phyloP scores from a whole-genome alignment of 2,888 invertebrate species.

The Bellardia bayeri region DNA sequence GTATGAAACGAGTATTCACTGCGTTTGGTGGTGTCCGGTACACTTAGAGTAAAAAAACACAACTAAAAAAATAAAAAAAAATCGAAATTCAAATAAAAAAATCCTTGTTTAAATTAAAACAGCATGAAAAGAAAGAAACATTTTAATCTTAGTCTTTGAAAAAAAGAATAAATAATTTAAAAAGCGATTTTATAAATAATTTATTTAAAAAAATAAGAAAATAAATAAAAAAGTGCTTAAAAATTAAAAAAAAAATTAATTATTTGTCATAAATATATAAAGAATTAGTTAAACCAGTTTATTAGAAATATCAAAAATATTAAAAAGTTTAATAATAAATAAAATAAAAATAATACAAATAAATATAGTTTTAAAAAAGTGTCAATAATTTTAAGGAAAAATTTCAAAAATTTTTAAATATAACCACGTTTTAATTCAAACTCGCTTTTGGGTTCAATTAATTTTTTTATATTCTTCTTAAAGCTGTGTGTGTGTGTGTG shows the following conservation, averaged over 20 bases:
- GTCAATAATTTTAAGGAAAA: background rate
- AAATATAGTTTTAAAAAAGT: background rate
- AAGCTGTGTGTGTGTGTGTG: background rate
- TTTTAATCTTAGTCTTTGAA: background rate
- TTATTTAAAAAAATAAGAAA: conserved; percentile 11
- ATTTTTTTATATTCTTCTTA: background rate
- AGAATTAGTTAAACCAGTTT: background rate
- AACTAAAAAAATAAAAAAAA: conserved; percentile 42
- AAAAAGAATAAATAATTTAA: conserved; percentile 2
- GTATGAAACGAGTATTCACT: conserved; percentile 80
- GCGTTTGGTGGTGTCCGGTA: conserved; percentile 75
- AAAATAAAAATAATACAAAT: background rate
- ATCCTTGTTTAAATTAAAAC: conserved; percentile 38
- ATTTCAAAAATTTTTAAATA: background rate
- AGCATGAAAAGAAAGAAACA: conserved; percentile 29
- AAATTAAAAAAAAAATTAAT: conserved; percentile 4
- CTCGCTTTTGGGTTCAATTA: conserved; percentile 6
- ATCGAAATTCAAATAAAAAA: conserved; percentile 51
- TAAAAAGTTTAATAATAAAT: conserved; percentile 5
- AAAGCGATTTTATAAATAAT: conserved; percentile 2
- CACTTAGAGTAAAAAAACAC: conserved; percentile 30
- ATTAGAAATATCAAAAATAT: conserved; percentile 9
- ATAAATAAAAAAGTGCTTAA: background rate
- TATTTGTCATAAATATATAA: background rate
- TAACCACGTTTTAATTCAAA: conserved; percentile 27